phyloP scores from a whole-genome alignment of 1,140 invertebrate genomes.

The Drosophila subobscura region DNA sequence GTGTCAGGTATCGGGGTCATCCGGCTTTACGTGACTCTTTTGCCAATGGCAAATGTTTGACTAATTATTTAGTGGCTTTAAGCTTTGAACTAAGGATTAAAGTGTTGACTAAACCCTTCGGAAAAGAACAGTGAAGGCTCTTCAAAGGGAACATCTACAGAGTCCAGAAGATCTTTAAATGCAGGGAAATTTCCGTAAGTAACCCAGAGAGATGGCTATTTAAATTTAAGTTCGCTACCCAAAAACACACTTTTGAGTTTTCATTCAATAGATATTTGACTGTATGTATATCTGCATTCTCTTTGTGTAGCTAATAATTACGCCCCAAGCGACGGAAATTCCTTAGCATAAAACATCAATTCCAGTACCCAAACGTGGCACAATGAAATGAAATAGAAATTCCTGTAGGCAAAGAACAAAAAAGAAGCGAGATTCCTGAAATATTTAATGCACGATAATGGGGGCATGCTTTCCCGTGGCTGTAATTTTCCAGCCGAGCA shows the following conservation, averaged over 20 bases:
- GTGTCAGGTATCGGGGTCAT: constrained; percentile 32
- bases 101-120: not conserved
- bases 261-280: too few species aligned
- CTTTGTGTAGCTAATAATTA: constrained; percentile 1
- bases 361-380: not conserved
- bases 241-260: too few species aligned
- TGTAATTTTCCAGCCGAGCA: constrained; percentile 66
- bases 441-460: constrained; percentile 53
- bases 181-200: too few species aligned
- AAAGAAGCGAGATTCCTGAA: constrained; percentile 27
- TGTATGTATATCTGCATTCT: too few species aligned
- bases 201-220: too few species aligned
- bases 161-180: too few species aligned
- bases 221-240: too few species aligned
- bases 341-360: constrained; percentile 18
- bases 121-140: too few species aligned
- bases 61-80: constrained; percentile 51
- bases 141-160: too few species aligned
- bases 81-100: constrained; percentile 8
- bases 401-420: constrained; percentile 30
- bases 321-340: not conserved
- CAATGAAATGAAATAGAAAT: constrained; percentile 51
- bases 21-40: constrained; percentile 39
- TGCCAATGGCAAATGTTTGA: constrained; percentile 20
- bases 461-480: not conserved